Percentiles rank a stretch among this genome's conserved stretches.
Evolutionary conservation across 2,797 vertebrate genomes (phyloP).

Genomic region (Carcharodon carcharias): DNA sequence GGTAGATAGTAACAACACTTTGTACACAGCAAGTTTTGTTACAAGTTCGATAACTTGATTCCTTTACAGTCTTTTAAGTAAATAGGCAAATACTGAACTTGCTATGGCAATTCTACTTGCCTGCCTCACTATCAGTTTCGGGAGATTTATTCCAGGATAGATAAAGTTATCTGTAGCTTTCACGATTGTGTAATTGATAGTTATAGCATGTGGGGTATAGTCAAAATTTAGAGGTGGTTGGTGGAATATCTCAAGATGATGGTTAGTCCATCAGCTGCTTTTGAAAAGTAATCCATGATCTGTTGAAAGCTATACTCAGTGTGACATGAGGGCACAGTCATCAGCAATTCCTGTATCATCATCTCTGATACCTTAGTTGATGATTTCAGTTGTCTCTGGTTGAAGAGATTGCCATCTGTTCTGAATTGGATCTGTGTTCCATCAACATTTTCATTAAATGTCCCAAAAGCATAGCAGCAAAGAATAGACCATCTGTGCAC

Average conservation of each 20-base stretch:
- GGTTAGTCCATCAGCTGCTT: neutral
- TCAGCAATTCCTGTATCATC: neutral
- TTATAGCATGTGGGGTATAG: neutral
- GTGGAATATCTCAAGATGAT: neutral
- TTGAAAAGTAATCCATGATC: neutral
- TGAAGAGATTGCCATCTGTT: too few species aligned
- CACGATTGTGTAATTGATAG: neutral
- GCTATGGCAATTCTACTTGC: neutral
- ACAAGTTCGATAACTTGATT: neutral
- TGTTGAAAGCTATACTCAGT: neutral
- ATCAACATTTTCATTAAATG: too few species aligned
- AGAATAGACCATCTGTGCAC: neutral
- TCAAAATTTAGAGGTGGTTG: neutral
- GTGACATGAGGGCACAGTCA: neutral
- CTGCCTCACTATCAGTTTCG: neutral
- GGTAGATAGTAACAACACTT: neutral
- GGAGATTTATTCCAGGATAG: neutral
- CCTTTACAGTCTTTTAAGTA: neutral
- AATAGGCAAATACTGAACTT: neutral
- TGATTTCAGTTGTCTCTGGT: too few species aligned
- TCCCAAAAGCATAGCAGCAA: neutral
- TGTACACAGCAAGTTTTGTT: neutral
- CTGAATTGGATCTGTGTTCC: too few species aligned
- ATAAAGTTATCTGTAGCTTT: neutral
- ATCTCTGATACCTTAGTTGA: too few species aligned